These are phyloP conservation scores for Semotilus atromaculatus DNA, from an alignment of 2,797 vertebrate genomes.

Conservation along the genomic window DNA sequence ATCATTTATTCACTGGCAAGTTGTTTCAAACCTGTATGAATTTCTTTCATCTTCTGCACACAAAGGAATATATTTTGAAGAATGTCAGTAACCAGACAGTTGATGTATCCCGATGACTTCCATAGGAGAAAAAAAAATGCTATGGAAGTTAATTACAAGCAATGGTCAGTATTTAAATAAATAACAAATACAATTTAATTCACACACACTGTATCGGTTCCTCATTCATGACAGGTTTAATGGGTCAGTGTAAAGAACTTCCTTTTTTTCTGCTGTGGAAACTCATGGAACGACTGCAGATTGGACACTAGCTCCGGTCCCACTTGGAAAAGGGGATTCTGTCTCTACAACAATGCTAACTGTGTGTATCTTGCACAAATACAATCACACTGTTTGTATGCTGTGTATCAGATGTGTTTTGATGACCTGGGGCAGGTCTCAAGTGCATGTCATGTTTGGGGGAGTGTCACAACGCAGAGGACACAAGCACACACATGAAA, in stretches of 20 bases:
- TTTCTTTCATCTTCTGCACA: too few relatives aligned
- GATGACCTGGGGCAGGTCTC: slow-evolving; percentile 18
- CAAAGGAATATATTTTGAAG: too few relatives aligned
- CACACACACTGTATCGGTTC: neutral
- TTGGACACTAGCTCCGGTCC: neutral
- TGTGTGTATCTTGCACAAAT: neutral
- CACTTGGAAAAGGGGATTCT: neutral
- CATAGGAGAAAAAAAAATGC: too few relatives aligned
- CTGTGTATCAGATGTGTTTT: slow-evolving; percentile 10
- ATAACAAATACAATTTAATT: neutral
- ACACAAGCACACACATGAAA: slow-evolving; percentile 35
- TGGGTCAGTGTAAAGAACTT: neutral
- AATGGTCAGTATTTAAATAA: neutral
- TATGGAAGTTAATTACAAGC: neutral
- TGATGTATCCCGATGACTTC: too few relatives aligned
- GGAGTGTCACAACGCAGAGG: slow-evolving; percentile 32
- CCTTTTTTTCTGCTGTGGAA: neutral
- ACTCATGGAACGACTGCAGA: neutral
- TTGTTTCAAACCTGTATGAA: too few relatives aligned
- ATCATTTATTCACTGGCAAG: too few relatives aligned
- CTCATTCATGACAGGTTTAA: neutral
- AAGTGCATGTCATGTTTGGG: slow-evolving; percentile 26
- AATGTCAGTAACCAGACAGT: too few relatives aligned
- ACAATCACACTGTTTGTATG: slow-evolving; percentile 22
- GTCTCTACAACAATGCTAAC: neutral